Percentiles rank a stretch among this genome's conserved stretches.
These are phyloP conservation scores for Pteropus alecto DNA, from an alignment of 2,113 vertebrate genomes.

Conservation along the genomic window DNA sequence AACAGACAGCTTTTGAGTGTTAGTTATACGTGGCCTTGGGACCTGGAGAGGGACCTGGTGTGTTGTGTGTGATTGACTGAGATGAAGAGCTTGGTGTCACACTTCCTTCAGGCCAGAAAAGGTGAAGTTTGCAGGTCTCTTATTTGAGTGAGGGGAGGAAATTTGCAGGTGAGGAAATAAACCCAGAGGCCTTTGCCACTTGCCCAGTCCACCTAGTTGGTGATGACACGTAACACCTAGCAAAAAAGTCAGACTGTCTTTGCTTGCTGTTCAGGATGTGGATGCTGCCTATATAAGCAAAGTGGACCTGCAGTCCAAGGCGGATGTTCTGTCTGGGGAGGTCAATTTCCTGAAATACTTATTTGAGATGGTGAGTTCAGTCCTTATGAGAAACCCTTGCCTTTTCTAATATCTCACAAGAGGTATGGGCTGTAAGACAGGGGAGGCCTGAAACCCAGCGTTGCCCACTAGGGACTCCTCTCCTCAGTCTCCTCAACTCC, in stretches of 20 bases:
- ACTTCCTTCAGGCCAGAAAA: neutral
- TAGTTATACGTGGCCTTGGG: neutral
- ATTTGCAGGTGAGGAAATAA: neutral
- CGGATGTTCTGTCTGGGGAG: constrained; percentile 69
- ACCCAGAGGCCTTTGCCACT: neutral
- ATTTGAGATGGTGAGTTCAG: constrained; percentile 76
- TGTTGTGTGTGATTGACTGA: neutral
- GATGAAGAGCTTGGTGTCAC: neutral
- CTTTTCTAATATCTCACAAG: neutral
- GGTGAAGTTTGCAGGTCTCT: neutral
- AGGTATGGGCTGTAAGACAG: neutral
- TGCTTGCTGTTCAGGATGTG: constrained; percentile 79
- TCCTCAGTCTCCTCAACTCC: neutral
- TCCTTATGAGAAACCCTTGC: neutral
- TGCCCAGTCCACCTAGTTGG: neutral
- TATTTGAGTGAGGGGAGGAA: neutral
- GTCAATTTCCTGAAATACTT: constrained; percentile 80
- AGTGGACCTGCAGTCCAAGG: constrained; percentile 80
- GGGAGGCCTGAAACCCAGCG: neutral
- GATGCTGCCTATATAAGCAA: constrained; percentile 82
- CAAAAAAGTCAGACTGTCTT: neutral
- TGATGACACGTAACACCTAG: neutral
- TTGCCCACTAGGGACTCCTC: neutral
- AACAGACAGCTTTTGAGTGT: neutral
- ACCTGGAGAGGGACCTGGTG: neutral